Percentiles rank a stretch among this genome's conserved stretches.
These are phyloP conservation scores for Thera britannica DNA, from an alignment of 2,888 invertebrate genomes.

Conservation along the genomic window DNA sequence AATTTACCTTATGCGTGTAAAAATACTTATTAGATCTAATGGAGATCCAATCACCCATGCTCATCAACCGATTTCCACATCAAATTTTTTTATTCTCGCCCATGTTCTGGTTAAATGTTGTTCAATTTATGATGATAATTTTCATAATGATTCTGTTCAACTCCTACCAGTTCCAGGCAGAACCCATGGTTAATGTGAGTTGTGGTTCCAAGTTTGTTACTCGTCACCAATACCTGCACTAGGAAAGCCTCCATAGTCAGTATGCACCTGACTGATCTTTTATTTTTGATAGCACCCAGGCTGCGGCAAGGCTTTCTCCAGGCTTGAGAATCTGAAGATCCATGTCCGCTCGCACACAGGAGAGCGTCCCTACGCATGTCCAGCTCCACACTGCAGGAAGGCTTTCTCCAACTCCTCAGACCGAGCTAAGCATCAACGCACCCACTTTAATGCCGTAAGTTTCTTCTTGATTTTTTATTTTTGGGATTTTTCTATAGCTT, in stretches of 20 bases:
- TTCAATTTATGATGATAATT: too few species aligned
- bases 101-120: too few species aligned
- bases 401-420: conserved; percentile 99
- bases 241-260: too few species aligned
- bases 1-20: neutral
- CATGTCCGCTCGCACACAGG: conserved; percentile 98
- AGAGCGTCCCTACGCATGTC: conserved; percentile 97
- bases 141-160: too few species aligned
- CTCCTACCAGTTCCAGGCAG: too few species aligned
- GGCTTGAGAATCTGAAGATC: conserved; percentile 98
- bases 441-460: conserved; percentile 98
- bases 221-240: too few species aligned
- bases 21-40: neutral
- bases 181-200: too few species aligned
- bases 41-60: too few species aligned
- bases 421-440: conserved; percentile 98
- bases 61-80: too few species aligned
- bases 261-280: too few species aligned
- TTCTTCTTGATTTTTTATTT: neutral
- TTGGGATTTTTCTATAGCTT: neutral
- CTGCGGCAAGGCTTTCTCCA: conserved; percentile 97
- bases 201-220: too few species aligned
- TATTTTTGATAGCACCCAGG: conserved; percentile 88
- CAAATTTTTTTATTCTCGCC: too few species aligned
- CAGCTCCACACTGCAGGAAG: conserved; percentile 95